These are phyloP conservation scores for Lonchura striata DNA, from an alignment of 2,113 vertebrate genomes.

Conservation along the genomic window DNA sequence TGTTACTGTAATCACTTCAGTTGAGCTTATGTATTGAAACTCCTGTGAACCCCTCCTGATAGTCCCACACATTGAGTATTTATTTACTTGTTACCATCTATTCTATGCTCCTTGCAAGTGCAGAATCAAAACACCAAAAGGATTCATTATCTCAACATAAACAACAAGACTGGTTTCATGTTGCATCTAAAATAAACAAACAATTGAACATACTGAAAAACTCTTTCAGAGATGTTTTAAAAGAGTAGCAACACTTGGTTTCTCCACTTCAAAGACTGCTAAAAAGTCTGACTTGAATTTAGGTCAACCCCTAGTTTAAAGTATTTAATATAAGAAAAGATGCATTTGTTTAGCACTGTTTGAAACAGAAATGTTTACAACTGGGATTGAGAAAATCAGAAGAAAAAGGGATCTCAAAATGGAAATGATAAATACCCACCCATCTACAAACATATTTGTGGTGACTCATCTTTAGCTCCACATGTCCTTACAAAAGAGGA, in stretches of 20 bases:
- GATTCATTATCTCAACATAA: background rate
- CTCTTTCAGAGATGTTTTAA: background rate
- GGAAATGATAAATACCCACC: background rate
- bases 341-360: background rate
- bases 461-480: background rate
- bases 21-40: rapidly evolving
- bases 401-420: background rate
- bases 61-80: background rate
- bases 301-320: background rate
- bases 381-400: background rate
- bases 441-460: background rate
- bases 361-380: background rate
- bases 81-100: background rate
- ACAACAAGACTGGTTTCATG: background rate
- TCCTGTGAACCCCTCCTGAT: background rate
- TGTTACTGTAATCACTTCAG: background rate
- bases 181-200: background rate
- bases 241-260: background rate
- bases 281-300: background rate
- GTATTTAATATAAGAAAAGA: background rate
- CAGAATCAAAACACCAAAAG: background rate
- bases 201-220: background rate
- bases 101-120: background rate
- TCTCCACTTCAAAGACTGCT: background rate
- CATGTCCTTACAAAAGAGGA: background rate